Evolutionary conservation across 2,797 vertebrate species (phyloP).

Genomic region (Chaetodon trifasciatus): DNA sequence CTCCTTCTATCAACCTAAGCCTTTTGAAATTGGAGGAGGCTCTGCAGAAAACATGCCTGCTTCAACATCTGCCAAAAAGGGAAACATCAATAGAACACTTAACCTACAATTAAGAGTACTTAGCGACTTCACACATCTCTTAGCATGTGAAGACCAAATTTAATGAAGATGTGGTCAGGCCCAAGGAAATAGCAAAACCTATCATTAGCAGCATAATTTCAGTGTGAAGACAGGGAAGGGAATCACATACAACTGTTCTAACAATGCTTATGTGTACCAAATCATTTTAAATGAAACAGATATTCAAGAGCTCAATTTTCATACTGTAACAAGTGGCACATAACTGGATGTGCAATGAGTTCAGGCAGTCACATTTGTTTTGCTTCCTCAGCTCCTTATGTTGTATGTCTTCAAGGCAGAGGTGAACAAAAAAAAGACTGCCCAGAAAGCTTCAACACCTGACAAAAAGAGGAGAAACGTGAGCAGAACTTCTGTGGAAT

Average conservation of each 20-base stretch:
- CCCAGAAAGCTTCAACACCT: conserved; percentile 82
- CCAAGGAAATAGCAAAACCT: conserved; percentile 57
- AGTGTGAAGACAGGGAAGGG: conserved; percentile 44
- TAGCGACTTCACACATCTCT: conserved; percentile 65
- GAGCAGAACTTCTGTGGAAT: conserved; percentile 61
- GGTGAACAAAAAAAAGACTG: conserved; percentile 44
- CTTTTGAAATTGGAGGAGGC: conserved; percentile 46
- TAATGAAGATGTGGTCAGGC: conserved; percentile 52
- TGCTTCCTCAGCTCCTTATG: conserved; percentile 26
- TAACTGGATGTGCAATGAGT: conserved; percentile 1
- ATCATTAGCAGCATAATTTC: conserved; percentile 60
- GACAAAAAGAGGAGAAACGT: conserved; percentile 79
- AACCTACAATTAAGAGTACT: conserved; percentile 73
- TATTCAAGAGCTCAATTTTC: conserved; percentile 10
- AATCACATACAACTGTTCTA: conserved; percentile 59
- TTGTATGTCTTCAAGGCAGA: conserved; percentile 41
- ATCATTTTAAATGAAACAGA: conserved; percentile 13
- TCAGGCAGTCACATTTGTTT: conserved; percentile 49
- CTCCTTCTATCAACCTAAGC: conserved; percentile 8
- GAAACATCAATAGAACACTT: conserved; percentile 51
- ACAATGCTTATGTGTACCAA: conserved; percentile 1
- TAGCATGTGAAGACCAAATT: conserved; percentile 63
- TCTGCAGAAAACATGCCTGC: conserved; percentile 37
- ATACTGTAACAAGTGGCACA: background rate
- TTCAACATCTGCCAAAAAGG: conserved; percentile 62